phyloP scores from a whole-genome alignment of 1,140 invertebrate genomes.

The Microplitis demolitor region DNA sequence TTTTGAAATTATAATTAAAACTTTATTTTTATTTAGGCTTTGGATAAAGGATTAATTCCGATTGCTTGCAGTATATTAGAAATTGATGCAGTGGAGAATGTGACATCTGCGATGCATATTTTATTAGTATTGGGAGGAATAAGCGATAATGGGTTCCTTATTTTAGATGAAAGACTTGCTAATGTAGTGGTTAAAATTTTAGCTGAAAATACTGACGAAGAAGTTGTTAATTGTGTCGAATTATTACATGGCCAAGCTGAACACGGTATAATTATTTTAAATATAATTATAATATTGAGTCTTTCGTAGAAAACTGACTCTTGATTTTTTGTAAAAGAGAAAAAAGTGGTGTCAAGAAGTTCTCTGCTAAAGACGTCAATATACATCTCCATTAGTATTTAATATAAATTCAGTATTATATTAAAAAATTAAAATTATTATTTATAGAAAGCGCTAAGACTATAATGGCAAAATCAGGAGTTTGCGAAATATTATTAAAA shows the following conservation, averaged over 20 bases:
- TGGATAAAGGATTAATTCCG: slow-evolving; percentile 72
- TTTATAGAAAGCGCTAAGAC: slow-evolving; percentile 75
- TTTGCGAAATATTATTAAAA: slow-evolving; percentile 76
- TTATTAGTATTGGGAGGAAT: slow-evolving; percentile 76
- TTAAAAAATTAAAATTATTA: slow-evolving; percentile 18
- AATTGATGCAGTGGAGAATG: slow-evolving; percentile 52
- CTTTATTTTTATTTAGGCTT: slow-evolving; percentile 53
- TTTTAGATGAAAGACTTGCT: slow-evolving; percentile 45
- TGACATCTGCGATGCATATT: slow-evolving; percentile 70
- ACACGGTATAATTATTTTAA: slow-evolving; percentile 63
- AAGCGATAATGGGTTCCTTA: slow-evolving; percentile 67
- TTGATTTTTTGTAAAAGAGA: no score
- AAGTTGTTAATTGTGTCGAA: slow-evolving; percentile 72
- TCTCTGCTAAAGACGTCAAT: no score
- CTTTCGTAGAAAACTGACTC: no score
- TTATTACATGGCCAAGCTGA: slow-evolving; percentile 76
- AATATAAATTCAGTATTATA: neutral
- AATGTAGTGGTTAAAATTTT: slow-evolving; percentile 48
- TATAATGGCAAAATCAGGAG: slow-evolving; percentile 73
- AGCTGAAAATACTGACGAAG: slow-evolving; percentile 24
- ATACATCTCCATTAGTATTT: no score
- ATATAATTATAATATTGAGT: no score
- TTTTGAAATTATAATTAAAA: slow-evolving; percentile 1
- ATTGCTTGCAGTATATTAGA: slow-evolving; percentile 64
- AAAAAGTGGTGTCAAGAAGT: no score